These are phyloP conservation scores for Cryptocephalus moraei DNA, from an alignment of 2,888 invertebrate species.

Conservation along the genomic window DNA sequence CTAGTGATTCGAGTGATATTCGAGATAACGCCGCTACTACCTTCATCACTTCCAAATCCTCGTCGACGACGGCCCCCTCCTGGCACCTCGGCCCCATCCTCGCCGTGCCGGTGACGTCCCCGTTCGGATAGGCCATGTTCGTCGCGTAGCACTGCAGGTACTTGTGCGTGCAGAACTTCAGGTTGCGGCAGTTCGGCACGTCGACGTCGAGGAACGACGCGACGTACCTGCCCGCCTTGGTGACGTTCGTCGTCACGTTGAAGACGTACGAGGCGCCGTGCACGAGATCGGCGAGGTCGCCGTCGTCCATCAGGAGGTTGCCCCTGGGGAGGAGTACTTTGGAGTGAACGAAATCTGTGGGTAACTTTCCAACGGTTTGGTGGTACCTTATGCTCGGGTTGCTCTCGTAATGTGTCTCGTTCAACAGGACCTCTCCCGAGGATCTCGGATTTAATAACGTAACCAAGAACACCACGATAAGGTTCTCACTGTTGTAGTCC, in stretches of 20 bases:
- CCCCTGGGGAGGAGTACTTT: slow-evolving; percentile 37
- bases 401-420: slow-evolving; percentile 38
- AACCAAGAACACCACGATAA: slow-evolving; percentile 22
- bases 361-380: no score
- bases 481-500: slow-evolving; percentile 20
- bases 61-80: slow-evolving; percentile 34
- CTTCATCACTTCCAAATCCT: slow-evolving; percentile 34
- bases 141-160: slow-evolving; percentile 43
- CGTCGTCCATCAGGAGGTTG: slow-evolving; percentile 48
- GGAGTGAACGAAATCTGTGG: no score
- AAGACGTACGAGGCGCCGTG: slow-evolving; percentile 18
- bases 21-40: no score
- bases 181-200: slow-evolving; percentile 32
- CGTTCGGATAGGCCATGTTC: slow-evolving; percentile 18
- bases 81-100: slow-evolving; percentile 32
- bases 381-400: slow-evolving; percentile 16
- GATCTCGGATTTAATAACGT: slow-evolving; percentile 40
- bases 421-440: slow-evolving; percentile 37
- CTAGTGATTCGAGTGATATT: no score
- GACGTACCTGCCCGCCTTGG: slow-evolving; percentile 15
- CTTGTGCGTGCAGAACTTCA: slow-evolving; percentile 34
- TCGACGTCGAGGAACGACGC: slow-evolving; percentile 32
- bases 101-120: slow-evolving; percentile 23
- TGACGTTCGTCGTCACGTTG: slow-evolving; percentile 13
- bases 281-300: slow-evolving; percentile 16